phyloP scores from a whole-genome alignment of 1,140 invertebrate species.

The Geopemphigus sp. region DNA sequence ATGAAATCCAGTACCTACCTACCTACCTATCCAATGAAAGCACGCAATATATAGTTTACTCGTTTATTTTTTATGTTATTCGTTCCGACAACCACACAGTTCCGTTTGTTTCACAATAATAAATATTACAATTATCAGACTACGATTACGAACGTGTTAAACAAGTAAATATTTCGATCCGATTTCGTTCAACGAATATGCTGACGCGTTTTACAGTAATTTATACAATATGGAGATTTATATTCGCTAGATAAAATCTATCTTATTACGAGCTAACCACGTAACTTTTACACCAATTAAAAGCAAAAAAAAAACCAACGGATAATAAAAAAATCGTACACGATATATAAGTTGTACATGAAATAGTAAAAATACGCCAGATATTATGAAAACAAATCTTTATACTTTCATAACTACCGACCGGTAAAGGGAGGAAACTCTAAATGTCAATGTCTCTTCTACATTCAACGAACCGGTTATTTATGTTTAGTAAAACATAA shows the following conservation, averaged over 20 bases:
- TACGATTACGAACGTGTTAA: neutral
- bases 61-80: no score
- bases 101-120: no score
- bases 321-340: neutral
- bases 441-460: constrained; percentile 31
- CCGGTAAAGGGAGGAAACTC: constrained; percentile 34
- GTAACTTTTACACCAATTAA: neutral
- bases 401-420: neutral
- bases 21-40: no score
- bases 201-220: neutral
- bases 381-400: constrained; percentile 10
- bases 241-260: neutral
- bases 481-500: neutral
- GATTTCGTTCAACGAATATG: neutral
- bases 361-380: constrained; percentile 6
- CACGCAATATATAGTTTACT: no score
- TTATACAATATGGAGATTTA: neutral
- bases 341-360: neutral
- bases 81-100: no score
- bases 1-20: neutral
- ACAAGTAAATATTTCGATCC: neutral
- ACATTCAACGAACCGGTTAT: neutral
- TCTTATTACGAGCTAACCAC: neutral
- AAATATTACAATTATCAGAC: no score
- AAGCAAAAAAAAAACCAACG: neutral